phyloP scores from a whole-genome alignment of 2,888 invertebrate genomes.

The Zygogramma bicolorata region DNA sequence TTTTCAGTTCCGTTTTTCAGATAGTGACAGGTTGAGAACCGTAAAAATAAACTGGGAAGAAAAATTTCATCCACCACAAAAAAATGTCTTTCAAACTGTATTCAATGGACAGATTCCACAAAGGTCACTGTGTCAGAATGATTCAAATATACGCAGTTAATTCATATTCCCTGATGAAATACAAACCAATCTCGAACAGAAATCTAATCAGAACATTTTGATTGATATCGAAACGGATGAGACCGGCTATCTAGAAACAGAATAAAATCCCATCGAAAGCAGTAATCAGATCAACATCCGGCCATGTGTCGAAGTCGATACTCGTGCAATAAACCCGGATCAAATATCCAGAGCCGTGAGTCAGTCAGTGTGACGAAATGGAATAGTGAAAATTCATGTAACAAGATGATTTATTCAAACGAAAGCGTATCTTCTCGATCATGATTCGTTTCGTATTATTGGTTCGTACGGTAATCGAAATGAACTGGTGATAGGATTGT shows the following conservation, averaged over 20 bases:
- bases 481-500: no score
- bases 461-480: no score
- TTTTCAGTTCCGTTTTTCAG: no score
- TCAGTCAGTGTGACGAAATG: constrained; percentile 47
- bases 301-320: constrained; percentile 39
- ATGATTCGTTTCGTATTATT: no score
- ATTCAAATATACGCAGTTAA: background rate
- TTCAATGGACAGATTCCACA: no score
- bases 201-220: constrained; percentile 2
- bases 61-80: no score
- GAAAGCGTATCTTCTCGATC: no score
- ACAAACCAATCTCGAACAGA: background rate
- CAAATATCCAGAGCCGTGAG: constrained; percentile 49
- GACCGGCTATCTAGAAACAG: background rate
- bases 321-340: constrained; percentile 48
- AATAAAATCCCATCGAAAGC: constrained; percentile 6
- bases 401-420: no score
- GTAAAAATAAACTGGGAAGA: no score
- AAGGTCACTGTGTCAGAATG: background rate
- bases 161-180: background rate
- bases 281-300: constrained; percentile 14
- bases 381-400: no score
- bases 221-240: background rate
- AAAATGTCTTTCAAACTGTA: no score
- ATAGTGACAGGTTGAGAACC: no score